Evolutionary conservation across 92 coral and sea anemone genomes (phyloP).

Genomic region (Porites rus): DNA sequence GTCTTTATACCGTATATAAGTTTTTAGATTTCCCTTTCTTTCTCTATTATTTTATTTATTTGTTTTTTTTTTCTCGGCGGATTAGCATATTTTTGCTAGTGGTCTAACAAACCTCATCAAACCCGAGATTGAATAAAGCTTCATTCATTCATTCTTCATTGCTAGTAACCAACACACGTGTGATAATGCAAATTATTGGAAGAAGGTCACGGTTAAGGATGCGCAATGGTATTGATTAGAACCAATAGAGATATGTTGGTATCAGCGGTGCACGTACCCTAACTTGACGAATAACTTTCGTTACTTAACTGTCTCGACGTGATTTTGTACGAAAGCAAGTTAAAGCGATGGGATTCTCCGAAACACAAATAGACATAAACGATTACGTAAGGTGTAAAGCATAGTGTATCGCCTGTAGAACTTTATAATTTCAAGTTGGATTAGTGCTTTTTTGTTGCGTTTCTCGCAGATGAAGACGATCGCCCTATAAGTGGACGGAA

Average conservation of each 20-base stretch:
- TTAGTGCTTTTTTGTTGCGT: neutral
- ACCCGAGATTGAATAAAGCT: too few relatives aligned
- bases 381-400: neutral
- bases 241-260: neutral
- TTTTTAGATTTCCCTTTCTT: too few relatives aligned
- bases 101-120: too few relatives aligned
- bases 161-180: neutral
- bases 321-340: neutral
- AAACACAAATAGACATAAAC: too few relatives aligned
- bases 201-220: neutral
- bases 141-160: neutral
- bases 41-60: too few relatives aligned
- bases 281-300: neutral
- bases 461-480: constrained; percentile 65
- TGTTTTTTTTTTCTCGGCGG: too few relatives aligned
- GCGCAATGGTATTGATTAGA: neutral
- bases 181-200: neutral
- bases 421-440: neutral
- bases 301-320: neutral
- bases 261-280: neutral
- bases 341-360: neutral
- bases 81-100: too few relatives aligned
- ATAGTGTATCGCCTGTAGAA: neutral
- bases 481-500: constrained; percentile 72
- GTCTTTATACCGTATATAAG: too few relatives aligned